Evolutionary conservation across 2,797 vertebrate species (phyloP), one percentile per base, ranked within the genome.

Genomic region (Pseudomugil gertrudae): DNA sequence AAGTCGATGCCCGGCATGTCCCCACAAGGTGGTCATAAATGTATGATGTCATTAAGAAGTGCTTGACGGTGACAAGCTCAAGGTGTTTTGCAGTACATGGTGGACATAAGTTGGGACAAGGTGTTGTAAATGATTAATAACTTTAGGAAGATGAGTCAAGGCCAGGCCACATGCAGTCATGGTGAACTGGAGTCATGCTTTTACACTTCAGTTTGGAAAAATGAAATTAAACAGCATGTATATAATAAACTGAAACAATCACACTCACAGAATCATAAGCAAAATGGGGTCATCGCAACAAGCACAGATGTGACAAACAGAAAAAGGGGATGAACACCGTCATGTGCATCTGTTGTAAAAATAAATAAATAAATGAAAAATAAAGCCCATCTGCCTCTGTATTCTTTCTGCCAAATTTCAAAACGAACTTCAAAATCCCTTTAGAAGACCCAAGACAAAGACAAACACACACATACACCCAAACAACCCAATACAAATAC

Each of bases 1-100:
- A 87, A 74, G 79, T 63, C 30, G 57, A 74, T 66, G 73, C 63
- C 81, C 36, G 64, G 33, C 79, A 87, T 9, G 69, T 86, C 81
- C 81, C 64, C 61, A 71, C 79, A 84, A 87, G 83, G 84, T 78
- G 80, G 80, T 74, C 79, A 83, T 90, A 88, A 87, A 89, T 85
- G 82, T 84, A 81, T 86, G 85, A 84, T 89, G 66, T 53, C 66
- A 74, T 78, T 77, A 86, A 67, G 72, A 35, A 72, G 66, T n/a
- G 53, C 55, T 73, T 81, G 87, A 83, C 87, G 9, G 32, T 52
- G 55, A 85, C 78, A 79, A 82, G 74, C 74, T 82, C 82, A 87
- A 88, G 84, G 74, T 87, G 77, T 84, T 83, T 82, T 58, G 68
- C 33, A 40, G 73, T 85, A 84, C 82, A 89, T 74, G 74, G 64